Percentiles rank a stretch among this genome's conserved stretches.
Conservation (phyloP, 2,113 vertebrate genomes). For the Pipa parva region DNA sequence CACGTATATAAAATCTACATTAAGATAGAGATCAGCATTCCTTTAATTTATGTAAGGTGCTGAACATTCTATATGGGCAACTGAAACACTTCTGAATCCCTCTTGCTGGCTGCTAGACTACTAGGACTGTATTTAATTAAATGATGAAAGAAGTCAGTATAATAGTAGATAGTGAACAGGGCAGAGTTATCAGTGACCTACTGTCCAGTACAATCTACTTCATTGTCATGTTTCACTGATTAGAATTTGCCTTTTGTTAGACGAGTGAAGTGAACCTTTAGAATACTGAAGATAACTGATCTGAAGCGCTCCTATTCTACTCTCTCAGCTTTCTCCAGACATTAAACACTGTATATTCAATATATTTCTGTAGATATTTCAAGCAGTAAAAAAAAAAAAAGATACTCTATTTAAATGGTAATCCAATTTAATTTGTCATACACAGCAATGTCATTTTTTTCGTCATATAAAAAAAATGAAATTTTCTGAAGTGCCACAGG, state of each 20-base stretch:
- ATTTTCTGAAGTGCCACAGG: no score
- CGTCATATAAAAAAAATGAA: no score
- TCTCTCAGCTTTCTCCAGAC: neutral
- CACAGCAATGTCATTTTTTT: no score
- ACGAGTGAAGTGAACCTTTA: conserved; percentile 14
- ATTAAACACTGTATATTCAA: no score
- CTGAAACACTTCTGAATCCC: neutral
- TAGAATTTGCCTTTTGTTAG: conserved; percentile 11
- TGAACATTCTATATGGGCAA: neutral
- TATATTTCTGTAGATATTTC: no score
- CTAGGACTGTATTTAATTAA: conserved; percentile 18
- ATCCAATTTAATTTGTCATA: no score
- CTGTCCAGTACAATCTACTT: conserved; percentile 29
- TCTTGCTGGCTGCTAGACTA: neutral
- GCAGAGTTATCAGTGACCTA: conserved; percentile 23
- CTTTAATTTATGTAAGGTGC: no score
- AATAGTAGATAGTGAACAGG: conserved; percentile 10
- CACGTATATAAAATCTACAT: no score
- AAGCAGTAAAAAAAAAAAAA: no score
- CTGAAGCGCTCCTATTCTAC: conserved; percentile 1
- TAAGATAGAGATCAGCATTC: no score
- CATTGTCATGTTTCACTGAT: conserved; percentile 21
- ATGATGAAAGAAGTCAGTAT: neutral
- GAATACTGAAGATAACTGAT: conserved; percentile 12
- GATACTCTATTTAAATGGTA: no score